These are phyloP conservation scores for Microcebus murinus DNA, from an alignment of 2,113 vertebrate species.

Conservation along the genomic window DNA sequence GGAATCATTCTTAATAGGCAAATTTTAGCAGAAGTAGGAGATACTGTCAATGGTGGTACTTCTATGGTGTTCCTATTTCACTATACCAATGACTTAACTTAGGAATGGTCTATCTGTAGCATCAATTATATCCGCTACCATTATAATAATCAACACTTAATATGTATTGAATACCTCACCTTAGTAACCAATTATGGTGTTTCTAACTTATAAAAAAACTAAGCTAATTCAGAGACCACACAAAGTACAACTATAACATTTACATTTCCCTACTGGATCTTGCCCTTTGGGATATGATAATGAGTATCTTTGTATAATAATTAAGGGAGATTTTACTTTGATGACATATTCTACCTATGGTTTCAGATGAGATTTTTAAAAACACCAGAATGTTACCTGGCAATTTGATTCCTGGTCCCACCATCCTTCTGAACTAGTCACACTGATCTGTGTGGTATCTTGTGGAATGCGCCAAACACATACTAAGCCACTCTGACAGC, in stretches of 20 bases:
- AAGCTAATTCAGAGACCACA: constrained; percentile 16
- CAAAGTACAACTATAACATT: background rate
- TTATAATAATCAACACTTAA: background rate
- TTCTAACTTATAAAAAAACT: constrained; percentile 19
- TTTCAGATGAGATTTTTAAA: constrained; percentile 37
- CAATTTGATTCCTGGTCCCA: constrained; percentile 89
- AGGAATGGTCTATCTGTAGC: background rate
- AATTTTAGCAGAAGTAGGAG: background rate
- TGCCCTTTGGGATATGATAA: background rate
- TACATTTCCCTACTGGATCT: background rate
- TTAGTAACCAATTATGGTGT: constrained; percentile 26
- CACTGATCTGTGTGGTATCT: constrained; percentile 85
- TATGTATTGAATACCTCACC: background rate
- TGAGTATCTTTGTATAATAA: background rate
- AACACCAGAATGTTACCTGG: constrained; percentile 79
- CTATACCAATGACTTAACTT: background rate
- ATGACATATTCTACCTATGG: background rate
- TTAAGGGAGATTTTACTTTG: background rate
- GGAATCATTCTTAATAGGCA: background rate
- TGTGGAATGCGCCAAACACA: constrained; percentile 96
- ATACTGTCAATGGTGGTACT: background rate
- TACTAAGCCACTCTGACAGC: constrained; percentile 96
- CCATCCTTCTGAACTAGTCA: constrained; percentile 89
- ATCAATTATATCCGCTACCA: background rate
- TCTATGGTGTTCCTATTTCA: background rate